Evolutionary conservation across 2,888 invertebrate genomes (phyloP).

Genomic region (Augochlorella aurata): DNA sequence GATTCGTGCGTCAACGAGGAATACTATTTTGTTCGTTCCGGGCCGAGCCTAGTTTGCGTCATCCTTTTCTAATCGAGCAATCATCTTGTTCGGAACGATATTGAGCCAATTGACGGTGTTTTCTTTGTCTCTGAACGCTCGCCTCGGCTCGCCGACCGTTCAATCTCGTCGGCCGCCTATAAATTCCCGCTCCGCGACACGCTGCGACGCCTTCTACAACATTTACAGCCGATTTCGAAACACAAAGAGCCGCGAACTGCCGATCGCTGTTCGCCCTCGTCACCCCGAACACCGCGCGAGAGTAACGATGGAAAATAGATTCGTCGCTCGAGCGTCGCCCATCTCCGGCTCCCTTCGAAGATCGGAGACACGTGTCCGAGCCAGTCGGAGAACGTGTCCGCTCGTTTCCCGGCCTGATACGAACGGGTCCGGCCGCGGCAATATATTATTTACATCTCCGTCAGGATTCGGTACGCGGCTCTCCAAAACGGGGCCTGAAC

Average conservation of each 20-base stretch:
- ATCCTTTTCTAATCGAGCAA: background rate
- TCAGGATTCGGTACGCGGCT: background rate
- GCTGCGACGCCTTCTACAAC: background rate
- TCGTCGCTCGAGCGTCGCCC: background rate
- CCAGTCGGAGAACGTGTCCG: conserved; percentile 38
- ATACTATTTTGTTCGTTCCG: background rate
- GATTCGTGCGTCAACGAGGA: background rate
- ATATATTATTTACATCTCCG: conserved; percentile 2
- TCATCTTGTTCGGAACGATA: background rate
- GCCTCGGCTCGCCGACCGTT: background rate
- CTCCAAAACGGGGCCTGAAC: background rate
- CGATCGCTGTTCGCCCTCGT: background rate
- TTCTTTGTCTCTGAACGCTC: background rate
- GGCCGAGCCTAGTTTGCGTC: background rate
- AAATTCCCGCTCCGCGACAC: background rate
- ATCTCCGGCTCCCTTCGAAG: background rate
- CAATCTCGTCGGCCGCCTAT: background rate
- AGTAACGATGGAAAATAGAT: conserved; percentile 2
- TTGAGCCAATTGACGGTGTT: conserved; percentile 9
- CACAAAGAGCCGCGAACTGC: too few relatives aligned
- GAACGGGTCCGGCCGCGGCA: conserved; percentile 4
- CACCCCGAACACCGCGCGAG: background rate
- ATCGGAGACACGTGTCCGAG: conserved; percentile 27
- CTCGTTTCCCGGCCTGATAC: conserved; percentile 2
- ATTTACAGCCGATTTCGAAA: too few relatives aligned